Evolutionary conservation across 2,113 vertebrate species (phyloP).

Genomic region (Macrotus californicus): DNA sequence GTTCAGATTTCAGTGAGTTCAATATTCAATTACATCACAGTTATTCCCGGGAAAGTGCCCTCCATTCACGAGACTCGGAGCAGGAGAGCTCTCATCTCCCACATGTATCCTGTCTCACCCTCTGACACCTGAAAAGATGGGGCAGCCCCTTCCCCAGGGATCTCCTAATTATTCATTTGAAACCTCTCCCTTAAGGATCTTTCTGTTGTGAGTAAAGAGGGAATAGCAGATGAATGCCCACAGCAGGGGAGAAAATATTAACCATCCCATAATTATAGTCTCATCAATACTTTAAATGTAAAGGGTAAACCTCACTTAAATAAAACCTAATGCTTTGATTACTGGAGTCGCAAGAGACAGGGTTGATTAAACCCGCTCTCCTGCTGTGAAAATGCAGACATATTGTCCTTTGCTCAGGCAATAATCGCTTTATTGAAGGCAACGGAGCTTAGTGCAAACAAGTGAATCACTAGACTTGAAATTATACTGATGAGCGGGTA

Average conservation of each 20-base stretch:
- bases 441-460: neutral
- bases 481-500: neutral
- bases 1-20: constrained; percentile 37
- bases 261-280: constrained; percentile 45
- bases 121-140: constrained; percentile 15
- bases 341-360: constrained; percentile 34
- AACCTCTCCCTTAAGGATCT: constrained; percentile 23
- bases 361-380: constrained; percentile 8
- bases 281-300: constrained; percentile 1
- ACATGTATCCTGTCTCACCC: neutral
- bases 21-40: constrained; percentile 20
- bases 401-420: constrained; percentile 1
- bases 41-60: constrained; percentile 12
- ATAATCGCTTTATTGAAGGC: constrained; percentile 22
- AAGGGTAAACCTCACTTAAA: constrained; percentile 52
- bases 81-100: neutral
- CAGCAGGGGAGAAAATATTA: constrained; percentile 35
- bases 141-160: constrained; percentile 21
- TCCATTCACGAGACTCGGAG: neutral
- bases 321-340: constrained; percentile 59
- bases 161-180: neutral
- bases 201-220: constrained; percentile 37
- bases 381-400: constrained; percentile 48
- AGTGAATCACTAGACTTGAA: neutral
- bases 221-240: neutral